A percentile compares a stretch with the other conserved stretches of the same genome.
Conservation (phyloP, 1,140 invertebrate species). For the Zaprionus capensis region DNA sequence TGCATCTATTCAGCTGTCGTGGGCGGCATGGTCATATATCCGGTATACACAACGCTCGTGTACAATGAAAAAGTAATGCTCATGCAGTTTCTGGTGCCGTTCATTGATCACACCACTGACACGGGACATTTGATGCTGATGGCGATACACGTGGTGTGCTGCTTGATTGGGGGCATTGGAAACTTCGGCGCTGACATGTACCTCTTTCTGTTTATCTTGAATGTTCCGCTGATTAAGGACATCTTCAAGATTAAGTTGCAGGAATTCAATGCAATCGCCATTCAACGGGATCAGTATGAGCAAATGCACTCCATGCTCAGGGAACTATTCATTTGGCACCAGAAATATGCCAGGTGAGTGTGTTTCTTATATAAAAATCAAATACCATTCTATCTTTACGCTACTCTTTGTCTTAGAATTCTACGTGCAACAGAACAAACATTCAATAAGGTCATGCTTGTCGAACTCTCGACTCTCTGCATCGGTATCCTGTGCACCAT, state of each 20-base stretch:
- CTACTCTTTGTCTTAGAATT: constrained; percentile 17
- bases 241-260: constrained; percentile 49
- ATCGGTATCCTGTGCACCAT: constrained; percentile 57
- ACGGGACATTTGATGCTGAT: constrained; percentile 48
- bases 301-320: constrained; percentile 17
- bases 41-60: constrained; percentile 38
- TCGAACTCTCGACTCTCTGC: constrained; percentile 46
- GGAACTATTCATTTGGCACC: constrained; percentile 61
- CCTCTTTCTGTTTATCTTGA: constrained; percentile 56
- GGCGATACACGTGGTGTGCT: constrained; percentile 27
- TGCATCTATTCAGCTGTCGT: constrained; percentile 9
- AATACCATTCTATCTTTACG: not conserved
- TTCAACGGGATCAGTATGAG: not conserved
- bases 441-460: constrained; percentile 53
- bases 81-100: constrained; percentile 63
- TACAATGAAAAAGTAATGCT: constrained; percentile 45
- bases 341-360: constrained; percentile 50
- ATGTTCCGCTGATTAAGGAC: constrained; percentile 62
- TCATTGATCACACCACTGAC: constrained; percentile 45
- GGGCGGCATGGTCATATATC: constrained; percentile 26
- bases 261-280: constrained; percentile 52
- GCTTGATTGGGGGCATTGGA: constrained; percentile 54
- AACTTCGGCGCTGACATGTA: constrained; percentile 73
- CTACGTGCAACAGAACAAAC: constrained; percentile 48
- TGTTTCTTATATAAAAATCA: accelerated